Percentiles rank a stretch among this genome's conserved stretches.
phyloP scores from a whole-genome alignment of 2,113 vertebrate genomes.

The Phaethon lepturus region DNA sequence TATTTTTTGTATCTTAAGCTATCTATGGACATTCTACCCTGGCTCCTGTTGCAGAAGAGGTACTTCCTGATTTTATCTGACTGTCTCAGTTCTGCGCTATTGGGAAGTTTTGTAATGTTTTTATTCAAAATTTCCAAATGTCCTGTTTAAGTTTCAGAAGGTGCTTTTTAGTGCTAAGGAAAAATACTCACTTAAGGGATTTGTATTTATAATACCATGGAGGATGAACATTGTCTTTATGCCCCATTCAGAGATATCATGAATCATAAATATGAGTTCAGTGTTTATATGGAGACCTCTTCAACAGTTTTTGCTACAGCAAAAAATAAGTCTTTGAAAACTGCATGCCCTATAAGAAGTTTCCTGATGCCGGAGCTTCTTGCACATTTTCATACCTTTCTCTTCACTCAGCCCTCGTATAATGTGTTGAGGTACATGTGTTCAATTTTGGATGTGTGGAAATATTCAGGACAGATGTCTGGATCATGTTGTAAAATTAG shows the following conservation, averaged over 20 bases:
- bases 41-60: neutral
- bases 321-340: neutral
- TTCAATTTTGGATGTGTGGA: neutral
- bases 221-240: neutral
- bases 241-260: neutral
- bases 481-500: neutral
- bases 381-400: neutral
- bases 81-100: neutral
- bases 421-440: neutral
- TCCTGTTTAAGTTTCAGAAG: neutral
- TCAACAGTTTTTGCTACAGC: neutral
- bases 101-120: neutral
- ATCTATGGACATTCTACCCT: fast-evolving
- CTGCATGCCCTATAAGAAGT: neutral
- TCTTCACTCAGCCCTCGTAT: neutral
- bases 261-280: neutral
- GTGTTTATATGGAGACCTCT: neutral
- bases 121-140: neutral
- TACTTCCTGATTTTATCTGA: neutral
- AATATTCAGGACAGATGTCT: neutral
- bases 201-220: neutral
- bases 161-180: neutral
- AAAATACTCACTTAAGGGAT: neutral
- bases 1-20: neutral
- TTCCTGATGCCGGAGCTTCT: neutral